phyloP scores from a whole-genome alignment of 2,113 vertebrate species.

The Megaleporinus macrocephalus region DNA sequence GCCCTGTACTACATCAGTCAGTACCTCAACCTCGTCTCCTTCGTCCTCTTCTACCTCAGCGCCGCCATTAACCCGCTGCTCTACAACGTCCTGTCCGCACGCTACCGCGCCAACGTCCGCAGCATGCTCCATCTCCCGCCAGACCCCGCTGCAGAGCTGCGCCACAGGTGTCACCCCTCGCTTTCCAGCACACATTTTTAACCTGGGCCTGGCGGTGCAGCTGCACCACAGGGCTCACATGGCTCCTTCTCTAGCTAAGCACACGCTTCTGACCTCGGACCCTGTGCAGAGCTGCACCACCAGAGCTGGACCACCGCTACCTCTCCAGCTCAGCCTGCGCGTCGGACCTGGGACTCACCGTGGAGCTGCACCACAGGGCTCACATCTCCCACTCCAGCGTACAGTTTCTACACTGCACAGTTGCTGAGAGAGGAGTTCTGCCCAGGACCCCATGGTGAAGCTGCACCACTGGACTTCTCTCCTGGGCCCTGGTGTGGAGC shows the following conservation, averaged over 20 bases:
- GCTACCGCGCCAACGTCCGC: constrained; percentile 73
- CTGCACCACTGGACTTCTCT: too few species aligned
- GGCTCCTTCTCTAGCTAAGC: neutral
- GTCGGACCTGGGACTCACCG: neutral
- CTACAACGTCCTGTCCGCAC: constrained; percentile 81
- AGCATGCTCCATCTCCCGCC: constrained; percentile 58
- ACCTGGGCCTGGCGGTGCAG: neutral
- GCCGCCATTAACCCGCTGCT: constrained; percentile 80
- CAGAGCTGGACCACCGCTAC: too few species aligned
- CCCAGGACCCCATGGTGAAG: too few species aligned
- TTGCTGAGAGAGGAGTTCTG: too few species aligned
- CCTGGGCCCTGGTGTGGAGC: too few species aligned
- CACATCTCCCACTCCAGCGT: too few species aligned
- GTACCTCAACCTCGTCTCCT: constrained; percentile 79
- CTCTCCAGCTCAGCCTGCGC: too few species aligned
- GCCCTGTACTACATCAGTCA: constrained; percentile 75
- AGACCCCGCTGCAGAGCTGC: constrained; percentile 30
- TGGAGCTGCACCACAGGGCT: too few species aligned
- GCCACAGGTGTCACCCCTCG: constrained; percentile 27
- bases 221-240: constrained; percentile 4
- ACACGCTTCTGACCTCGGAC: neutral
- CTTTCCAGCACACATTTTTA: constrained; percentile 54
- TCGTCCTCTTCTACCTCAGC: constrained; percentile 80
- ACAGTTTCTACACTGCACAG: too few species aligned
- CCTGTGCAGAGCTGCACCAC: neutral